Base-by-base conservation (phyloP, 2,113 vertebrate species). In the Bubo bubo region DNA sequence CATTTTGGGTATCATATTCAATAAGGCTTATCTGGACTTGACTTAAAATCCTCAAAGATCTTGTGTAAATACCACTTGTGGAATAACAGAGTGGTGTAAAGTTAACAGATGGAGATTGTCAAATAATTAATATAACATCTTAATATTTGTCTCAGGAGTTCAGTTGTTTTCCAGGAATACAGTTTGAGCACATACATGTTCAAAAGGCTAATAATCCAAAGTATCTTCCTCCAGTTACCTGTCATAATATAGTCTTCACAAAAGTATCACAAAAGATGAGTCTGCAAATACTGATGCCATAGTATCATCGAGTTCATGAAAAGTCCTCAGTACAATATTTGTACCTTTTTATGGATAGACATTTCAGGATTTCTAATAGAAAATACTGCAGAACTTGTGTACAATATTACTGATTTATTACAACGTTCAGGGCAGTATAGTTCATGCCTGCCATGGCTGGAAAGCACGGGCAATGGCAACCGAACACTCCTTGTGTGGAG, bases 31-130 rank as follows among this genome's bases (percentile, higher is more conserved):
- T 84, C 90, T 88, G 79, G 67, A 59, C 60, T 73, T 90, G 23
- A 59, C 72, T 95, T 95, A 35, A 95, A 91, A 74, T 82, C 37
- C 41, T 76, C 30, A 73, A 86, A 88, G 93, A 70, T 84, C 90
- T 88, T 93, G 35, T 68, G 35, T 93, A 88, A 93, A 82, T 90
- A 73, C 41, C 62, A 80, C 49, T 87, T 91, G 67, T 92, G 55
- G 75, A 56, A 62, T 82, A 90, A 66, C 24, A 62, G 15, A 34
- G 58, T 86, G 88, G 28, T 81, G 7, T 90, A 37, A 90, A 79
- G 10, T 70, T 91, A 94, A 90, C 83, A 97, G 81, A 76, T 93
- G 79, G 70, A 81, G 47, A 75, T 8, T 86, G 79, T 88, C 81
- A 92, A 92, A 84, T 79, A 92, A 75, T 91, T 70, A 89, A 81